These are phyloP conservation scores for Cherax quadricarinatus DNA, from an alignment of 1,140 invertebrate genomes.

Conservation along the genomic window DNA sequence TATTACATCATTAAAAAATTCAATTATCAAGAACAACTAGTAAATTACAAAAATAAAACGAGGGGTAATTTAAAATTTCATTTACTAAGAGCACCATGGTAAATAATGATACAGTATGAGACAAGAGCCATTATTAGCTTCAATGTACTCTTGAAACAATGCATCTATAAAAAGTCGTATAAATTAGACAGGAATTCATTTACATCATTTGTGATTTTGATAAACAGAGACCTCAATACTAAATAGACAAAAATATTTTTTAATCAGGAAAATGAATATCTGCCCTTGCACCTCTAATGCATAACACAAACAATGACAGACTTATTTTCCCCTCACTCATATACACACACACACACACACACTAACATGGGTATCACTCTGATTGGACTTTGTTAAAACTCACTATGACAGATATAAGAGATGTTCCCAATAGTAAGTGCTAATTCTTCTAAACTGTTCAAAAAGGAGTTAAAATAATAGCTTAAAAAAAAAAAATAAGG, in stretches of 20 bases:
- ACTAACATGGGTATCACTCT: not conserved
- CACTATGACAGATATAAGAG: not conserved
- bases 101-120: constrained; percentile 56
- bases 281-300: constrained; percentile 15
- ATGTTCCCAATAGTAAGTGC: no score
- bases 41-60: not conserved
- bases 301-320: constrained; percentile 31
- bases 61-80: constrained; percentile 33
- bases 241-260: constrained; percentile 24
- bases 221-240: constrained; percentile 29
- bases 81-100: constrained; percentile 58
- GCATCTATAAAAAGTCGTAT: constrained; percentile 49
- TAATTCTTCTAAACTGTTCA: no score
- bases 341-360: not conserved
- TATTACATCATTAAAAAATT: no score
- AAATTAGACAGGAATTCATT: constrained; percentile 44
- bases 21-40: no score
- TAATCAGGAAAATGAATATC: constrained; percentile 18
- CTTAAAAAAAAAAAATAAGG: no score
- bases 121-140: constrained; percentile 30
- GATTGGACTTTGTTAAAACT: not conserved
- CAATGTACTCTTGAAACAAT: constrained; percentile 31
- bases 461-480: no score
- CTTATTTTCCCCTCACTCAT: not conserved
- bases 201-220: constrained; percentile 26